Evolutionary conservation across 2,888 invertebrate species (phyloP).

Genomic region (Tholera decimalis): DNA sequence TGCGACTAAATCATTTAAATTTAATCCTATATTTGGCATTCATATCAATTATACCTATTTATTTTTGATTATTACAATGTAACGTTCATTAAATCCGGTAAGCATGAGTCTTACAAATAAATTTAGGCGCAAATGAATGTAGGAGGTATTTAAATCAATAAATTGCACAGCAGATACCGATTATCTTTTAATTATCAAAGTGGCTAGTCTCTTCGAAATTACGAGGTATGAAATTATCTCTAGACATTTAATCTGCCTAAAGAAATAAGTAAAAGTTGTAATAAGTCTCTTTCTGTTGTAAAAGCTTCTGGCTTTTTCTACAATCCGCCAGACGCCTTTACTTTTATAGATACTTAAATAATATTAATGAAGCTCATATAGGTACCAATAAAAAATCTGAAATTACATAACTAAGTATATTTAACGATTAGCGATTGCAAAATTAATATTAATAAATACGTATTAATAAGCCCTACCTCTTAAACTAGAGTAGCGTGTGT

Average conservation of each 20-base stretch:
- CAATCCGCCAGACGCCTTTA: neutral
- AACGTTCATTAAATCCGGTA: slow-evolving; percentile 20
- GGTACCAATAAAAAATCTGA: too few species aligned
- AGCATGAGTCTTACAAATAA: slow-evolving; percentile 3
- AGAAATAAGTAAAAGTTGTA: neutral
- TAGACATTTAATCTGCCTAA: neutral
- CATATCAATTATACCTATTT: slow-evolving; percentile 21
- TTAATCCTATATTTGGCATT: slow-evolving; percentile 38
- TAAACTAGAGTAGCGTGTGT: too few species aligned
- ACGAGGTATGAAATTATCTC: slow-evolving; percentile 12
- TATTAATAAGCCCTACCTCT: too few species aligned
- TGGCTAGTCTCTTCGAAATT: slow-evolving; percentile 4
- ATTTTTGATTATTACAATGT: slow-evolving; percentile 48
- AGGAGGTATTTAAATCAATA: neutral
- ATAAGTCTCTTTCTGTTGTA: neutral
- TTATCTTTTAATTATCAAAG: neutral
- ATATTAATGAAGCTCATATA: too few species aligned
- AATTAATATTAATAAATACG: too few species aligned
- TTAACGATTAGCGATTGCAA: too few species aligned
- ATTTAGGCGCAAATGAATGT: neutral
- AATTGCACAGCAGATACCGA: neutral
- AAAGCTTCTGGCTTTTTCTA: neutral
- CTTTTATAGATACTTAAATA: too few species aligned
- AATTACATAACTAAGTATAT: too few species aligned
- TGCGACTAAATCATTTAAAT: slow-evolving; percentile 34